A percentile compares a stretch with the other conserved stretches of the same genome.
phyloP scores from a whole-genome alignment of 2,888 invertebrate species.

The Fragum whitleyi region DNA sequence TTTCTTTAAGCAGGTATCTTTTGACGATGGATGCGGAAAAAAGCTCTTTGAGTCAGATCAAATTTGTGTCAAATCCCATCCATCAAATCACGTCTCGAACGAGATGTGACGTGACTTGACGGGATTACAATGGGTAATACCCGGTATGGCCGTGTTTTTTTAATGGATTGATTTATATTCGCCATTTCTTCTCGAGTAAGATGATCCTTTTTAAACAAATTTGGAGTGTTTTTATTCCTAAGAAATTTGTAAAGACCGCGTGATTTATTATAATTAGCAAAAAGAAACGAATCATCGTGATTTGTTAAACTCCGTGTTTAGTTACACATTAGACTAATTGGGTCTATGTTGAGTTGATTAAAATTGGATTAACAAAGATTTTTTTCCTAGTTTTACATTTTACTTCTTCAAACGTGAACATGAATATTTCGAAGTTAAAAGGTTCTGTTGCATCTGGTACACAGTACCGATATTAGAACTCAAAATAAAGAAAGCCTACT shows the following conservation, averaged over 20 bases:
- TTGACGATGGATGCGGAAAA: slow-evolving; percentile 14
- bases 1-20: too few species aligned
- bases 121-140: slow-evolving; percentile 44
- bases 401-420: too few species aligned
- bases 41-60: slow-evolving; percentile 15
- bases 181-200: slow-evolving; percentile 15
- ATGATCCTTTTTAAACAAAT: slow-evolving; percentile 16
- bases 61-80: slow-evolving; percentile 36
- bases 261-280: slow-evolving; percentile 19
- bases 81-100: slow-evolving; percentile 46
- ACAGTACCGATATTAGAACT: too few species aligned
- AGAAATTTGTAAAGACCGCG: slow-evolving; percentile 14
- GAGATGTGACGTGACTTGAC: slow-evolving; percentile 34
- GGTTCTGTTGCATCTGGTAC: too few species aligned
- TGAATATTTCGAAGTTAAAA: too few species aligned
- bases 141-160: slow-evolving; percentile 31
- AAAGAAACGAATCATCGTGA: slow-evolving; percentile 22
- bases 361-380: not conserved
- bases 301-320: slow-evolving; percentile 7
- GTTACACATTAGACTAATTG: slow-evolving; percentile 3
- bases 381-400: too few species aligned
- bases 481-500: too few species aligned
- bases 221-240: slow-evolving; percentile 18
- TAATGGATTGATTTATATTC: slow-evolving; percentile 37
- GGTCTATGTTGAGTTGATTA: not conserved